Percentiles rank a stretch among this genome's conserved stretches.
These are phyloP conservation scores for Epistrophe eligans DNA, from an alignment of 2,888 invertebrate species.

Conservation along the genomic window DNA sequence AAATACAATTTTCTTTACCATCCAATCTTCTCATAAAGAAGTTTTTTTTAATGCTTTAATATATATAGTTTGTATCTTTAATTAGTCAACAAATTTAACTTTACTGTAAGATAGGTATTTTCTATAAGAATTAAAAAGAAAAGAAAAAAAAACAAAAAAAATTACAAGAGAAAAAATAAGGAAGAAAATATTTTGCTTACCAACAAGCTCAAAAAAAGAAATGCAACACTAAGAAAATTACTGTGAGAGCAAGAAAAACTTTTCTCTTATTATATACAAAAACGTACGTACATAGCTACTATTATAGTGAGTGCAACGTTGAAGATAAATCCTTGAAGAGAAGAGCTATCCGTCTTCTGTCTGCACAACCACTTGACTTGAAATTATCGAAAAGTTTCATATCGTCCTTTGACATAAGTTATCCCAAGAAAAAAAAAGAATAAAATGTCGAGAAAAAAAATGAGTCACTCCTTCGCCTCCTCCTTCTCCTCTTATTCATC, in stretches of 20 bases:
- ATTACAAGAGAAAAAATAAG: background rate
- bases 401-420: conserved; percentile 71
- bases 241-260: conserved; percentile 19
- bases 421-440: conserved; percentile 16
- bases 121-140: background rate
- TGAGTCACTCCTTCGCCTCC: background rate
- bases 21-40: background rate
- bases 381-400: conserved; percentile 65
- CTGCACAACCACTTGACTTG: conserved; percentile 38
- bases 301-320: conserved; percentile 18
- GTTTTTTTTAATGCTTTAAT: background rate
- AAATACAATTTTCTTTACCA: background rate
- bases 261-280: too few relatives aligned
- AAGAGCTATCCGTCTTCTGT: conserved; percentile 23
- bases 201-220: background rate
- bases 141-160: background rate
- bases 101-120: background rate
- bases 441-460: background rate
- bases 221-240: conserved; percentile 41
- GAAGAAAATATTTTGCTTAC: background rate
- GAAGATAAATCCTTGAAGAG: conserved; percentile 25
- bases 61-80: background rate
- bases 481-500: background rate
- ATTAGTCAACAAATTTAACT: conserved; percentile 8
- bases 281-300: too few relatives aligned